A percentile compares a stretch with the other conserved stretches of the same genome.
Conservation (phyloP, 2,113 vertebrate species). For the Myiopsitta monachus region DNA sequence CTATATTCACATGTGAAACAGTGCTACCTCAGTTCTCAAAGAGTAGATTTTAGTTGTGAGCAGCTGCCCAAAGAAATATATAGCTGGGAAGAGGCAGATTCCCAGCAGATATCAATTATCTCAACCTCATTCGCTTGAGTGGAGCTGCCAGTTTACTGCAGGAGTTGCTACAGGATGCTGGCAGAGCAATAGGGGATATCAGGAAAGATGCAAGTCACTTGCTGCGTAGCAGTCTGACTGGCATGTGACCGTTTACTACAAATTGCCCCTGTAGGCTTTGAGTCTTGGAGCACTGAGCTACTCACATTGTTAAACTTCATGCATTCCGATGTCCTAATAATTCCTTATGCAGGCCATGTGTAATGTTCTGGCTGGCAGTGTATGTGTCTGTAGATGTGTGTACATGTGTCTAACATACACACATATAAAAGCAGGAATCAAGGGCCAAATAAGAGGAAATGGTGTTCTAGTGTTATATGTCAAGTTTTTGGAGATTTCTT, state of each 20-base stretch:
- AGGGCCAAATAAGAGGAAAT: neutral
- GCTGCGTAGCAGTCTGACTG: neutral
- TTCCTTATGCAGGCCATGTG: neutral
- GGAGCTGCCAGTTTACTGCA: neutral
- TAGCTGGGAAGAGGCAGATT: neutral
- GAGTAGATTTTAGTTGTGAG: neutral
- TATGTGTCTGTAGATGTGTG: accelerated
- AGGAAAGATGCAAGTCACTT: neutral
- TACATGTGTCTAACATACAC: accelerated
- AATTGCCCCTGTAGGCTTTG: neutral
- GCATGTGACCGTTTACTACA: neutral
- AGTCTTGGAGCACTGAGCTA: neutral
- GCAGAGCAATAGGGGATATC: neutral
- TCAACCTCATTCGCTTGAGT: neutral
- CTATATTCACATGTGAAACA: neutral
- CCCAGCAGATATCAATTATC: neutral
- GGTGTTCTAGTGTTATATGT: neutral
- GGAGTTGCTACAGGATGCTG: conserved; percentile 19
- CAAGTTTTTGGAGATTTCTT: neutral
- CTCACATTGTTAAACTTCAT: neutral
- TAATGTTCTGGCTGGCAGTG: neutral
- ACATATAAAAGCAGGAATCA: neutral
- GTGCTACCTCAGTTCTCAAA: neutral
- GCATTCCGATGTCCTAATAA: neutral
- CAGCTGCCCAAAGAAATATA: neutral